A percentile compares a stretch with the other conserved stretches of the same genome.
Conservation (phyloP, 2,797 vertebrate genomes). For the Dryobates pubescens region DNA sequence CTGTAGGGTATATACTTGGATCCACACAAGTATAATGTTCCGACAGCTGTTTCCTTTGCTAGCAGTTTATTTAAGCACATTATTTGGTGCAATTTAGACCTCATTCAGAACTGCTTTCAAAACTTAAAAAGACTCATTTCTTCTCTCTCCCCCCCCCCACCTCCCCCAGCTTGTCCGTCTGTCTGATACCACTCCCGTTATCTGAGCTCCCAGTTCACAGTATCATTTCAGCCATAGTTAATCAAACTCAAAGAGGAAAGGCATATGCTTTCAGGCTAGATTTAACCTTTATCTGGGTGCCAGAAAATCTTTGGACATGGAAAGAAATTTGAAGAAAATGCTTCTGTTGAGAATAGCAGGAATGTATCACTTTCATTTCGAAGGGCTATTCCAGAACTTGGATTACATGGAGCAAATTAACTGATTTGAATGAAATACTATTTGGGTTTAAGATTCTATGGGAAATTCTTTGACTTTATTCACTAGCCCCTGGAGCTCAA, state of each 20-base stretch:
- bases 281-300: slow-evolving; percentile 59
- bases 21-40: slow-evolving; percentile 58
- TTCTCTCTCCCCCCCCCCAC: not conserved
- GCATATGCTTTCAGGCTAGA: slow-evolving; percentile 52
- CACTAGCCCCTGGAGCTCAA: not conserved
- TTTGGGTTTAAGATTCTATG: not conserved
- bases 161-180: slow-evolving; percentile 24
- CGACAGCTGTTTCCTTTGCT: slow-evolving; percentile 70
- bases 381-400: slow-evolving; percentile 6
- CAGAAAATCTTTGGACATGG: slow-evolving; percentile 40
- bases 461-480: not conserved
- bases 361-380: not conserved
- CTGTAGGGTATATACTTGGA: slow-evolving; percentile 65
- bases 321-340: slow-evolving; percentile 43
- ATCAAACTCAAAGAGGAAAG: slow-evolving; percentile 48
- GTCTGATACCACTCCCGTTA: slow-evolving; percentile 26
- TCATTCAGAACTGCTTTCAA: slow-evolving; percentile 63
- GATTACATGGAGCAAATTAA: slow-evolving; percentile 19
- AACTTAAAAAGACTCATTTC: slow-evolving; percentile 56
- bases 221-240: slow-evolving; percentile 45
- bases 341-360: slow-evolving; percentile 25
- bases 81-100: slow-evolving; percentile 65
- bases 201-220: slow-evolving; percentile 30
- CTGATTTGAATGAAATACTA: slow-evolving; percentile 25
- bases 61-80: slow-evolving; percentile 72